Percentiles rank a stretch among this genome's conserved stretches.
Conservation (phyloP, 2,797 vertebrate species). For the Scolopax rusticola region DNA sequence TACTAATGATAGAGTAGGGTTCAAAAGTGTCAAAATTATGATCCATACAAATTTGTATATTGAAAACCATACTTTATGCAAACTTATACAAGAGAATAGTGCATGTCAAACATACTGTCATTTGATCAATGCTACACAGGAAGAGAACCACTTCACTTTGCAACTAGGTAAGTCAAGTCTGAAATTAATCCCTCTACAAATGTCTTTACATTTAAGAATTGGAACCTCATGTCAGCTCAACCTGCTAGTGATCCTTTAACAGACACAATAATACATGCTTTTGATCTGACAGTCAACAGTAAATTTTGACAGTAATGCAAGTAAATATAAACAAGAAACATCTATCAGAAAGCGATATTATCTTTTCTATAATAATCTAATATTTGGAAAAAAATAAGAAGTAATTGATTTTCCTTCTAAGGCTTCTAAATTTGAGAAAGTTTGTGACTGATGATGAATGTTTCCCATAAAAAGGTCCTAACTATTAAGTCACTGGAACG, state of each 20-base stretch:
- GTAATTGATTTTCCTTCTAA: not conserved
- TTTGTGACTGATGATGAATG: not conserved
- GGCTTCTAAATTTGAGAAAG: not conserved
- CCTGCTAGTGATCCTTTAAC: not conserved
- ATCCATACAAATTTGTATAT: not conserved
- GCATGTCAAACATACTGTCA: not conserved
- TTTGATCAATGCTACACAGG: not conserved
- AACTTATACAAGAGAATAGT: not conserved
- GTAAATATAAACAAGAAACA: not conserved
- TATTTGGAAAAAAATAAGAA: not conserved
- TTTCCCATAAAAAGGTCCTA: not conserved
- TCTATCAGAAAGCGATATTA: not conserved
- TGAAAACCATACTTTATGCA: not conserved
- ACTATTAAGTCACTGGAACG: not conserved
- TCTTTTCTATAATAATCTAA: not conserved
- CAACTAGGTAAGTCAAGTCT: not conserved
- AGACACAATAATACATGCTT: not conserved
- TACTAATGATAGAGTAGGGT: not conserved
- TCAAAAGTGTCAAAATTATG: not conserved
- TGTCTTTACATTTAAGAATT: not conserved
- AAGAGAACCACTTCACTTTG: not conserved
- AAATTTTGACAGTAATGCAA: not conserved
- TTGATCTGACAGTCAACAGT: not conserved
- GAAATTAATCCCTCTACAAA: not conserved
- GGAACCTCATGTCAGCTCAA: not conserved